Percentiles rank a stretch among this genome's conserved stretches.
These are phyloP conservation scores for Zaprionus davidi DNA, from an alignment of 1,140 invertebrate genomes.

Conservation along the genomic window DNA sequence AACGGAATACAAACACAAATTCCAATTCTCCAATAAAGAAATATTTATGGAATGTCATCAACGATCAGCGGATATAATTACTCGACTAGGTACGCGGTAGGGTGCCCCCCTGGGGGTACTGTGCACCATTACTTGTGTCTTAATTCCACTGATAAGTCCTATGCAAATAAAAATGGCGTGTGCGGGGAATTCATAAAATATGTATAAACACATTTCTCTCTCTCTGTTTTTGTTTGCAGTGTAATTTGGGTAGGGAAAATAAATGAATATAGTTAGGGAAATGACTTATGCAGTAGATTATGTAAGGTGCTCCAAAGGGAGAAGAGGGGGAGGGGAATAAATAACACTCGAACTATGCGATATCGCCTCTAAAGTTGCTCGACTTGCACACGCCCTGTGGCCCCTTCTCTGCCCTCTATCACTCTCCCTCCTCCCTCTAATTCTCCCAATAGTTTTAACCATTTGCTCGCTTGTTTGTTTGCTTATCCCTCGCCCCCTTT, in stretches of 20 bases:
- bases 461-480: slow-evolving; percentile 7
- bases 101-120: not conserved
- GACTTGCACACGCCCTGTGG: not conserved
- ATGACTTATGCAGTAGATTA: slow-evolving; percentile 46
- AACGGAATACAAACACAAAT: not conserved
- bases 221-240: slow-evolving; percentile 51
- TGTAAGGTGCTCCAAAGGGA: not conserved
- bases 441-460: slow-evolving; percentile 4
- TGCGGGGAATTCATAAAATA: slow-evolving; percentile 51
- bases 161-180: slow-evolving; percentile 66
- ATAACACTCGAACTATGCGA: not conserved
- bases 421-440: not conserved
- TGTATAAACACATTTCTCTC: slow-evolving; percentile 50
- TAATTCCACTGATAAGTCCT: slow-evolving; percentile 56
- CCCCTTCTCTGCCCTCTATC: too few species aligned
- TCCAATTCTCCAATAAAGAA: slow-evolving; percentile 4
- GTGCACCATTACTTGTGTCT: slow-evolving; percentile 28
- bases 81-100: too few species aligned
- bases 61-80: slow-evolving; percentile 57
- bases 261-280: slow-evolving; percentile 44
- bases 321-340: not conserved
- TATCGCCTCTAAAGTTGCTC: slow-evolving; percentile 3
- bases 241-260: slow-evolving; percentile 56
- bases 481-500: not conserved
- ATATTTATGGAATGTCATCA: slow-evolving; percentile 32